Evolutionary conservation across 2,113 vertebrate species (phyloP), one percentile per base, ranked within the genome.

Genomic region (Calcarius ornatus): DNA sequence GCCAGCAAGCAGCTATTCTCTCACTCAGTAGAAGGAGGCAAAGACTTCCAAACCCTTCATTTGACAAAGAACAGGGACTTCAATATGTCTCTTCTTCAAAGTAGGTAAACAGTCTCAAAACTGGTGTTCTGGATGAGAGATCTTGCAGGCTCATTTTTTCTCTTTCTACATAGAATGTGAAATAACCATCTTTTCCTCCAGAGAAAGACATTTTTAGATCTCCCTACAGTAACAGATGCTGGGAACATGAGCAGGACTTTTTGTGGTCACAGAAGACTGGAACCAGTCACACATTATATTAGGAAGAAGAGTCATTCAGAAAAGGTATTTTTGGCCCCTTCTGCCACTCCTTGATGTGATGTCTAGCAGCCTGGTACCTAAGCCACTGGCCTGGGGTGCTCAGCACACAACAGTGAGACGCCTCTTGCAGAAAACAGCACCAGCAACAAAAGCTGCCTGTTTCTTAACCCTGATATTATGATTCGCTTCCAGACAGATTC

Each of bases 381-480:
- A 86, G 20, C 10, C 28, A 45, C 42, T 40, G 51, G 27, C 37
- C 69, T 70, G 63, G 16, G 15, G 12, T 80, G 33, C 42, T 80
- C 81, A 82, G 11, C 40, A 48, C 8, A 5, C 11, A 37, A 19
- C 6, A 7, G 21, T 0, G 3, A 68, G 28, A 28, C 1, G 1
- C 17, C 3, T 45, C 48, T 65, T 45, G 21, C 27, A 70, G 65
- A 70, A 23, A 69, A 42, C 19, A 72, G 24, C 38, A 78, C 10
- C 27, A 53, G 15, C 28, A 75, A 25, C 12, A 81, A 47, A n/a
- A 15, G 11, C 37, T 76, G 15, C 59, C 33, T 75, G 20, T 56
- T 92, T 82, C 66, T 76, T 65, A 85, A 59, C 15, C 18, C 27
- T 11, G n/a, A 21, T 63, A 38, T 9, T 64, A 60, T 54, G 10